A percentile compares a stretch with the other conserved stretches of the same genome.
Conservation (phyloP, 2,888 invertebrate species). For the Phania funesta region DNA sequence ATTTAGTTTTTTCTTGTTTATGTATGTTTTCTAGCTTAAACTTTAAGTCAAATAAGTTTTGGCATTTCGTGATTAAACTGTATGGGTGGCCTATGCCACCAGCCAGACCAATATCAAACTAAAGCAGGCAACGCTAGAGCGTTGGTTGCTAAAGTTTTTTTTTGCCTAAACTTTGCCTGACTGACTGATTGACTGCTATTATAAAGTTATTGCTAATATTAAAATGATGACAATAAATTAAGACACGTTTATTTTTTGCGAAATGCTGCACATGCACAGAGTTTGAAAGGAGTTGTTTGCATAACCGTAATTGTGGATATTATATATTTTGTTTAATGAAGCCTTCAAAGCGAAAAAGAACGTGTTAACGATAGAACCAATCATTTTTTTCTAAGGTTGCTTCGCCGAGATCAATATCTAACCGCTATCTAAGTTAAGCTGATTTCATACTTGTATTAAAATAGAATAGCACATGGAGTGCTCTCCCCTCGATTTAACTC, state of each 20-base stretch:
- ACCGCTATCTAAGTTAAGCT: too few relatives aligned
- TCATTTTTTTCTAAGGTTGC: too few relatives aligned
- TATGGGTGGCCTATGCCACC: slow-evolving; percentile 70
- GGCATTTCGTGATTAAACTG: slow-evolving; percentile 67
- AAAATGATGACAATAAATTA: slow-evolving; percentile 70
- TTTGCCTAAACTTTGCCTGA: slow-evolving; percentile 29
- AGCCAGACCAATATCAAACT: slow-evolving; percentile 12
- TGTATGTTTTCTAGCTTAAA: slow-evolving; percentile 38
- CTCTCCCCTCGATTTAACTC: too few relatives aligned
- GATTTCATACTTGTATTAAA: too few relatives aligned
- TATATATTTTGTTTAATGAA: too few relatives aligned
- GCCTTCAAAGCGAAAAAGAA: too few relatives aligned
- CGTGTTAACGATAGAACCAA: too few relatives aligned
- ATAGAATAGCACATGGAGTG: too few relatives aligned
- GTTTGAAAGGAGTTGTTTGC: neutral
- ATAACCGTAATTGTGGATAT: too few relatives aligned
- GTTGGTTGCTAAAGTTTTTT: neutral
- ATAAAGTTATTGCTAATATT: slow-evolving; percentile 69
- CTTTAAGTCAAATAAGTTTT: slow-evolving; percentile 59
- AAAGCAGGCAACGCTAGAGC: slow-evolving; percentile 12
- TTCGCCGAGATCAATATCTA: too few relatives aligned
- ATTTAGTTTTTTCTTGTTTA: slow-evolving; percentile 27
- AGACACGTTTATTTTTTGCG: slow-evolving; percentile 56
- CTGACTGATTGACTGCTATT: slow-evolving; percentile 67
- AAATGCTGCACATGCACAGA: slow-evolving; percentile 7